These are phyloP conservation scores for Alauda arvensis DNA, from an alignment of 2,797 vertebrate species.

Conservation along the genomic window DNA sequence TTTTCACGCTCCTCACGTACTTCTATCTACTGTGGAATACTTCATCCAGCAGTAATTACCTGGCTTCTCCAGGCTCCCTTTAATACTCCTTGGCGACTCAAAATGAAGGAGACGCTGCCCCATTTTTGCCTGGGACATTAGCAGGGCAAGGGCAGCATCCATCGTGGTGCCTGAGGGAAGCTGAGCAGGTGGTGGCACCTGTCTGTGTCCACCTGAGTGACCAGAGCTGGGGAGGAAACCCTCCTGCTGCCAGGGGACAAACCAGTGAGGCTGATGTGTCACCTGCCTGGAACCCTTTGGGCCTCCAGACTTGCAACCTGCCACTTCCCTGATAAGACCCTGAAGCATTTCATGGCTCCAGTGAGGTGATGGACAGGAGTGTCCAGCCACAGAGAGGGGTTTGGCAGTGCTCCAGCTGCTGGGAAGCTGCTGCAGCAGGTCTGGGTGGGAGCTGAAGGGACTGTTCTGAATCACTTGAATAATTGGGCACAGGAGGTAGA, in stretches of 20 bases:
- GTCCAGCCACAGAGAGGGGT: neutral
- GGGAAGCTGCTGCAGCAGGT: neutral
- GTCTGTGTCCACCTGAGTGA: accelerated
- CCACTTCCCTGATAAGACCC: neutral
- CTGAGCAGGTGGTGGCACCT: neutral
- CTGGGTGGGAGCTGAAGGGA: neutral
- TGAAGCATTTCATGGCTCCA: neutral
- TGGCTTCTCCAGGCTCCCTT: slow-evolving; percentile 3
- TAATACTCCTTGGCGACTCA: neutral
- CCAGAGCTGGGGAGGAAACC: neutral
- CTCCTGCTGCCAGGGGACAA: neutral
- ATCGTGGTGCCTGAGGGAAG: neutral
- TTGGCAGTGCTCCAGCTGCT: neutral
- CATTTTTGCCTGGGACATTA: neutral
- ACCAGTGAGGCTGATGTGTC: neutral
- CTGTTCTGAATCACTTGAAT: neutral
- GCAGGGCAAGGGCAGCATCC: neutral
- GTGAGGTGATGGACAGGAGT: neutral
- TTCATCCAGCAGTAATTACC: slow-evolving; percentile 35
- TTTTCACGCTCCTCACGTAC: slow-evolving; percentile 5
- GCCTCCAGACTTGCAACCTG: neutral
- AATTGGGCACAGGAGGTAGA: neutral
- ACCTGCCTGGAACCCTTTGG: neutral
- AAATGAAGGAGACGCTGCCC: neutral
- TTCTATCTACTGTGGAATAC: slow-evolving; percentile 20